Evolutionary conservation across 2,113 vertebrate genomes (phyloP).

Genomic region (Carettochelys insculpta): DNA sequence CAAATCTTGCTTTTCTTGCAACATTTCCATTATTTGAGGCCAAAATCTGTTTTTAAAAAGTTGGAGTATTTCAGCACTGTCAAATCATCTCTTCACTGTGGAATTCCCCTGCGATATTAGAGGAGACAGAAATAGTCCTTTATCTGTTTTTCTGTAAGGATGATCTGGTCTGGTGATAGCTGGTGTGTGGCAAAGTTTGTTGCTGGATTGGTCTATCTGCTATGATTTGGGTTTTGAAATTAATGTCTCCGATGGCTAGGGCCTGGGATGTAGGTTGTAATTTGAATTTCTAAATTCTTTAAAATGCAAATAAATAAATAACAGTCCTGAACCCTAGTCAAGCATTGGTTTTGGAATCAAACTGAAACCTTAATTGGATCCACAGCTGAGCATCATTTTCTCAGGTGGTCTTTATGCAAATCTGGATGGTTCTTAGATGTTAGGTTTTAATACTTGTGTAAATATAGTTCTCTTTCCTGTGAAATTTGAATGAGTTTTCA

Average conservation of each 20-base stretch:
- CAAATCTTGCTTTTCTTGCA: conserved; percentile 43
- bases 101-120: conserved; percentile 41
- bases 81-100: conserved; percentile 39
- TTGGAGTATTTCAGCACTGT: not conserved
- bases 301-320: conserved; percentile 7
- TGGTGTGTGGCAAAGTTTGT: conserved; percentile 27
- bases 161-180: conserved; percentile 25
- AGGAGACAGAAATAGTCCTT: conserved; percentile 6
- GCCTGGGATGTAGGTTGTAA: not conserved
- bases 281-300: not conserved
- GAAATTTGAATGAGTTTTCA: conserved; percentile 39
- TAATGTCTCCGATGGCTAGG: conserved; percentile 20
- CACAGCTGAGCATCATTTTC: not conserved
- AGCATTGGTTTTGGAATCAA: not conserved
- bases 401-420: conserved; percentile 9
- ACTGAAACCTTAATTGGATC: not conserved
- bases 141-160: not conserved
- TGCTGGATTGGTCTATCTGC: not conserved
- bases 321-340: not conserved
- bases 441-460: conserved; percentile 48
- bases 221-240: conserved; percentile 50
- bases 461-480: conserved; percentile 50
- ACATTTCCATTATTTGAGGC: not conserved
- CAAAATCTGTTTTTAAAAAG: conserved; percentile 52
- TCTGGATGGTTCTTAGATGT: not conserved